These are phyloP conservation scores for Thalassarche chlororhynchos DNA, from an alignment of 2,113 vertebrate genomes.

Conservation along the genomic window DNA sequence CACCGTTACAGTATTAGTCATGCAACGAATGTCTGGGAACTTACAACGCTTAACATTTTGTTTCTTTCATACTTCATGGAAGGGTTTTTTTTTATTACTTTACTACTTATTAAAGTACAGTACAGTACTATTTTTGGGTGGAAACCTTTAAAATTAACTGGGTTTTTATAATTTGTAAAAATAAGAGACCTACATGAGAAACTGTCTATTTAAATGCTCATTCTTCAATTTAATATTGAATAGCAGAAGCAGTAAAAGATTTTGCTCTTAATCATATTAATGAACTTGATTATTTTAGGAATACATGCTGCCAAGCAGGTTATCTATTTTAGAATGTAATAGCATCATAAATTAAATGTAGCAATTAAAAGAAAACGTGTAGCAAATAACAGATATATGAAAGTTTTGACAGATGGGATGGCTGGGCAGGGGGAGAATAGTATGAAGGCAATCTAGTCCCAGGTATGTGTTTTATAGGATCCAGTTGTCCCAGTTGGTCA, in stretches of 20 bases:
- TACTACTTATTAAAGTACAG: slow-evolving; percentile 6
- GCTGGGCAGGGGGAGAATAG: background rate
- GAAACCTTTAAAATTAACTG: slow-evolving; percentile 12
- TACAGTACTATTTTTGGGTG: slow-evolving; percentile 21
- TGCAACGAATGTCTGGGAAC: background rate
- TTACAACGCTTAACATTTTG: background rate
- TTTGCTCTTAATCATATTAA: slow-evolving; percentile 31
- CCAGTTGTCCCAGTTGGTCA: background rate
- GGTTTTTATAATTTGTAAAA: background rate
- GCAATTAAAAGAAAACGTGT: background rate
- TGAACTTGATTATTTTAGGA: slow-evolving; percentile 34
- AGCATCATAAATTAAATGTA: background rate
- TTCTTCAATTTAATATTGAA: background rate
- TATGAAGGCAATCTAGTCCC: background rate
- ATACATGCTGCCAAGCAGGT: slow-evolving; percentile 14
- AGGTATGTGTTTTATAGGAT: background rate
- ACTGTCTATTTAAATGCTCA: background rate
- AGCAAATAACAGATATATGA: background rate
- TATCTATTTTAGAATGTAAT: slow-evolving; percentile 14
- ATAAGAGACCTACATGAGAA: background rate
- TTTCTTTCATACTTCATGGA: slow-evolving; percentile 1
- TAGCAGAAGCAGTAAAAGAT: background rate
- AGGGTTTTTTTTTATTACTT: background rate
- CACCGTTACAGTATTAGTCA: slow-evolving; percentile 14
- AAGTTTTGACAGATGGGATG: background rate